phyloP scores from a whole-genome alignment of 2,888 invertebrate species.

The Prosapia bicincta region DNA sequence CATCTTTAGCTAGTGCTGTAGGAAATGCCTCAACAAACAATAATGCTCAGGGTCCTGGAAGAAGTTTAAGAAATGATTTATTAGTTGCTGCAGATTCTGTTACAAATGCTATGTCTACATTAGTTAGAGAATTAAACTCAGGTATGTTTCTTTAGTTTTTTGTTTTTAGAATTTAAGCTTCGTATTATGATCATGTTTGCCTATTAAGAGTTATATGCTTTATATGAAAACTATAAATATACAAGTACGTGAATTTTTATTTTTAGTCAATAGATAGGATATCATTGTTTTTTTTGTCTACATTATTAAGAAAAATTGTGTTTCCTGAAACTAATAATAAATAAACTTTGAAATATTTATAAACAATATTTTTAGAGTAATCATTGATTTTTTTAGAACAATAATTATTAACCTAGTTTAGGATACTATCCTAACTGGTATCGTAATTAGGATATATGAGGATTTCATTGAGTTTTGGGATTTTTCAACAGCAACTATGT shows the following conservation, averaged over 20 bases:
- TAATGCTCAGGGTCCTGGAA: slow-evolving; percentile 44
- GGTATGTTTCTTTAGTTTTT: slow-evolving; percentile 31
- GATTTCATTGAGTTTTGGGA: no score
- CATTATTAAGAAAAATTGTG: no score
- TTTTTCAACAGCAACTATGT: no score
- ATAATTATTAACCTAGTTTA: no score
- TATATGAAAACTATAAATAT: neutral
- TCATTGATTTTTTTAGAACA: no score
- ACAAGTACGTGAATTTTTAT: neutral
- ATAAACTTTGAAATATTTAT: no score
- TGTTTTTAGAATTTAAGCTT: neutral
- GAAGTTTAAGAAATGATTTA: slow-evolving; percentile 79
- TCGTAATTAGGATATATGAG: no score
- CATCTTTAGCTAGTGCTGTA: slow-evolving; percentile 34
- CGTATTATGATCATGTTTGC: neutral
- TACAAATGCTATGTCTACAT: slow-evolving; percentile 95
- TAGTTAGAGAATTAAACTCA: slow-evolving; percentile 88
- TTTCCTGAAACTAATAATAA: no score
- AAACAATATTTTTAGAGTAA: no score
- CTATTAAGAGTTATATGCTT: neutral
- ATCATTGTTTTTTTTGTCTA: no score
- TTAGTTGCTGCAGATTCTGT: slow-evolving; percentile 96
- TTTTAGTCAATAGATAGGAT: no score
- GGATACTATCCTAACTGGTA: no score
- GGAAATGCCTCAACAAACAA: slow-evolving; percentile 30